Evolutionary conservation across 2,797 vertebrate genomes (phyloP), one percentile per base, ranked within the genome.

Genomic region (Halcyon badia): DNA sequence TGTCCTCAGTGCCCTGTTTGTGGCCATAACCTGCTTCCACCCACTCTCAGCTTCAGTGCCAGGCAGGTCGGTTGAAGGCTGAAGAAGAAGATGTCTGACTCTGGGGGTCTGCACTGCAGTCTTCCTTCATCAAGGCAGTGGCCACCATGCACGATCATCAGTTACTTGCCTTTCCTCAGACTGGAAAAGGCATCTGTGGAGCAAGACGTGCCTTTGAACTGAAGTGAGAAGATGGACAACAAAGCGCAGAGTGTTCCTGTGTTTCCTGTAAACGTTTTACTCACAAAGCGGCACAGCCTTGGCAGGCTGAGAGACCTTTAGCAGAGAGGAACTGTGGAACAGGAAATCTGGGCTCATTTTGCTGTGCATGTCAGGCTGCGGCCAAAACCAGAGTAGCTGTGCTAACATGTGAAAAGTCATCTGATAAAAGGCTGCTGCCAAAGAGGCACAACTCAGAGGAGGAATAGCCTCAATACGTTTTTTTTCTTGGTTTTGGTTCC

Each of bases 401-500:
- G 71, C 52, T 90, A 78, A 92, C 86, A 69, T 92, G 92, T 71
- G 83, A 87, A 78, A 89, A 93, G 66, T 75, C 81, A 83, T 83
- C 78, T 94, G 90, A 85, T 82, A 42, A 87, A 83, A 87, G 12
- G 37, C 61, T 26, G 30, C 46, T 79, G 73, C 70, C 83, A 92
- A 73, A 84, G 61, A 93, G 52, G 46, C 69, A 62, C 57, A 54
- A 37, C 65, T 83, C 0, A 0, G 72, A 87, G 72, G 24, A 87
- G 61, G 71, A 85, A 72, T 81, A 93, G 75, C 76, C 86, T 89
- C 91, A 87, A 51, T 83, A 49, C 4, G 9, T 51, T 89, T 30
- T 83, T 68, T 82, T 80, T 72, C 79, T 93, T 85, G 61, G 49
- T 92, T 90, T 95, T 90, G 75, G 28, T 96, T 97, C 88, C 90